Percentiles rank a stretch among this genome's conserved stretches.
Evolutionary conservation across 2,888 invertebrate species (phyloP).

Genomic region (Criorhina ranunculi): DNA sequence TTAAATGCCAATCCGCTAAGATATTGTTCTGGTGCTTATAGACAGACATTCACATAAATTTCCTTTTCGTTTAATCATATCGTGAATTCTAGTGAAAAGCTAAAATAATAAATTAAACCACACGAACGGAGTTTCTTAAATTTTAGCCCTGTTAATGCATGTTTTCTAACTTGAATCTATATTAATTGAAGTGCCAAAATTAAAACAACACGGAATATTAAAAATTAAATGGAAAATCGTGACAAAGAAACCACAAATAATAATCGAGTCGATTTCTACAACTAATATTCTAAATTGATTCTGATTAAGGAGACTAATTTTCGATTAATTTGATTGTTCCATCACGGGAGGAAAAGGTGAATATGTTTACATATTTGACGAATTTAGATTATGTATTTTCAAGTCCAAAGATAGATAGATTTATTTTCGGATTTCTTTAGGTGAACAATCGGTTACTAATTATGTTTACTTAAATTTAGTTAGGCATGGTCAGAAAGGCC

Average conservation of each 20-base stretch:
- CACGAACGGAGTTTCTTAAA: background rate
- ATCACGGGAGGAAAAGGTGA: too few relatives aligned
- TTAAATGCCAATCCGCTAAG: background rate
- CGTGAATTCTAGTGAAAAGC: slow-evolving; percentile 6
- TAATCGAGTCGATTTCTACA: too few relatives aligned
- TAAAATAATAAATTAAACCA: slow-evolving; percentile 4
- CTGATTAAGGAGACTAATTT: too few relatives aligned
- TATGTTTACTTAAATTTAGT: slow-evolving; percentile 4
- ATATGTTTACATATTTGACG: too few relatives aligned
- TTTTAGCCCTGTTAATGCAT: background rate
- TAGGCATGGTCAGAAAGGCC: background rate
- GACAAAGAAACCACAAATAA: background rate
- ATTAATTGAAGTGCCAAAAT: background rate
- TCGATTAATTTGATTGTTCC: too few relatives aligned
- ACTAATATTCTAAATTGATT: too few relatives aligned
- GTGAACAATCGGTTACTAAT: background rate
- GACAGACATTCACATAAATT: background rate
- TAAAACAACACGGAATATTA: background rate
- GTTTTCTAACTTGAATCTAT: background rate
- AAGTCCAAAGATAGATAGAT: too few relatives aligned
- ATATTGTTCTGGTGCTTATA: too few relatives aligned
- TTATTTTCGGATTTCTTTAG: background rate
- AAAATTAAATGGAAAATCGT: background rate
- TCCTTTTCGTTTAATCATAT: background rate
- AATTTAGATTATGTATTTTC: too few relatives aligned